Conservation (phyloP, 1,140 invertebrate species). For the Neodiprion virginianus region DNA sequence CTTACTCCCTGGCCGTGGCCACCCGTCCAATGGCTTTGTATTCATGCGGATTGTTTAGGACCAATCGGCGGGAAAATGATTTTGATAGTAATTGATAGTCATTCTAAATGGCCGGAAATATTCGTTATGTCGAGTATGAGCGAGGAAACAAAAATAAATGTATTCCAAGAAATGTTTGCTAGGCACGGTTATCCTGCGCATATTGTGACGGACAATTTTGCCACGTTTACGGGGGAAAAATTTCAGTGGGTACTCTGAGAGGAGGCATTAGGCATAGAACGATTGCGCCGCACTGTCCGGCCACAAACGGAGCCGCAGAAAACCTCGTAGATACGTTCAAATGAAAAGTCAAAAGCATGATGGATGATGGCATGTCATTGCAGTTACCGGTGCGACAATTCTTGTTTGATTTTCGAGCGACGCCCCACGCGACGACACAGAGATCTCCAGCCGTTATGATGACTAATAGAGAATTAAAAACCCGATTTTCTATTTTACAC, state of each 20-base stretch:
- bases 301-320: background rate
- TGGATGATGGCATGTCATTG: background rate
- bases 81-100: background rate
- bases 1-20: slow-evolving; percentile 54
- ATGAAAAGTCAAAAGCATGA: background rate
- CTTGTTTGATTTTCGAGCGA: slow-evolving; percentile 16
- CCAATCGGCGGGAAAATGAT: slow-evolving; percentile 34
- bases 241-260: no score
- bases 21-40: slow-evolving; percentile 50
- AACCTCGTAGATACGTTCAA: background rate
- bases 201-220: no score
- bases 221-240: slow-evolving; percentile 11
- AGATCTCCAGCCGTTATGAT: slow-evolving; percentile 23
- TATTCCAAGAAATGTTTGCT: no score
- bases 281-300: no score
- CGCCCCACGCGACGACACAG: slow-evolving; percentile 14
- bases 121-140: no score
- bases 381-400: slow-evolving; percentile 4
- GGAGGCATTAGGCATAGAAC: no score
- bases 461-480: slow-evolving; percentile 19
- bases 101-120: no score
- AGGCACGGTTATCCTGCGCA: background rate
- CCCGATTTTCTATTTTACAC: slow-evolving; percentile 17
- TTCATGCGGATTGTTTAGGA: slow-evolving; percentile 46
- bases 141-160: no score